Evolutionary conservation across 2,797 vertebrate species (phyloP), one percentile per base, ranked within the genome.

Genomic region (Catharus ustulatus): DNA sequence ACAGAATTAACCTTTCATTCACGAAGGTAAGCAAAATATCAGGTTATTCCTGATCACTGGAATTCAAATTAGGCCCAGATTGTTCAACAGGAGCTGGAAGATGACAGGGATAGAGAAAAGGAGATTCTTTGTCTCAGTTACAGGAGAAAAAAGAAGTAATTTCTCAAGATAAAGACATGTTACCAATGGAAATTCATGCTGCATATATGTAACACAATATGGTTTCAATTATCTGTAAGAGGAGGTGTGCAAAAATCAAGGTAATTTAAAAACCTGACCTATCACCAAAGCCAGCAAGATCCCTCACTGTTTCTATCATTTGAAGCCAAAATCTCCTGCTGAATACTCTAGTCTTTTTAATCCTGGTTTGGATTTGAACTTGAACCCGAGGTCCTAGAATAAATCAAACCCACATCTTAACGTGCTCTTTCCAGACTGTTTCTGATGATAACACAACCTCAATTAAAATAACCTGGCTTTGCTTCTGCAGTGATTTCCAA

Each of bases 1-100:
- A 66, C 88, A 95, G 78, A 86, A 80, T 90, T 92, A 94, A 84
- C 76, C 76, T 92, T 91, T 83, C 87, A 85, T 93, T 89, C 88
- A 69, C 7, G 24, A 73, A 89, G 36, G 71, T 90, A 93, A 93
- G 82, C 67, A 93, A 83, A 89, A 88, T 76, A 77, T 54, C 85
- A 89, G 77, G 54, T 92, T 94, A 88, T 95, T 86, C 89, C 64
- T 94, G 83, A 71, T 80, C 55, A 29, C 52, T 89, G 69, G 69
- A 84, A 90, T 92, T 94, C 90, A 71, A 51, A 92, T 87, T 68
- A 94, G 75, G 73, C 74, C 46, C 81, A 67, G 48, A 46, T 75
- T 68, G n/a, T 80, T 84, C 71, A n/a, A 93, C 73, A 40, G 80
- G 66, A 91, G 61, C 62, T 87, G 63, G 66, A 84, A 84, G 79